Evolutionary conservation across 2,888 invertebrate species (phyloP), one percentile per base, ranked within the genome.

Genomic region (Callosobruchus maculatus): DNA sequence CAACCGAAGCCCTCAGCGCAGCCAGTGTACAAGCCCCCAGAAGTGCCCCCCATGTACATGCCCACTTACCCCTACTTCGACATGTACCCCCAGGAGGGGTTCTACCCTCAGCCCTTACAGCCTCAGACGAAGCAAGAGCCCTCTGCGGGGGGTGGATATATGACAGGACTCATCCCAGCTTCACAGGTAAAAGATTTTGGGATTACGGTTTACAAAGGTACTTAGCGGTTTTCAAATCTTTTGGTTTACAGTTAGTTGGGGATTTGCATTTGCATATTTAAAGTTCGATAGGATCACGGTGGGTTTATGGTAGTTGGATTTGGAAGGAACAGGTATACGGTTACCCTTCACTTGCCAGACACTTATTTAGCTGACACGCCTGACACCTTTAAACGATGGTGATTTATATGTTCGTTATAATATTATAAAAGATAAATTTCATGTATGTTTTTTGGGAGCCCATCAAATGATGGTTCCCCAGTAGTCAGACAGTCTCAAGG

Each of bases 161-260:
- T 70, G 71, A 70, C 70, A 22, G 68, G 71, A 22, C 20, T 74
- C 18, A 74, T 74, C 67, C 73, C 73, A 22, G 73, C 73, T 4
- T 71, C 73, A n/a, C 73, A 74, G 73, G 73, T 74, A 71, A 30
- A 69, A 66, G 4, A 68, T 49, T 49, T 49, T 18, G 1, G 49
- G 49, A 49, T 49, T 49, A 49, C 13, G 13, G 49, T 49, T 49
- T 13, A 49, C 9, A 49, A 49, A 49, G 49, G 13, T 13, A 18
- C 13, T 49, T 49, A 49, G 49, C 13, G 49, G 49, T 49, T 49
- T 49, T 5, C 18, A 49, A 49, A 49, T 49, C 49, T 3, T 1
- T 13, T 49, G 18, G 13, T 49, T 26, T 26, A 26, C 7, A 49
- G 13, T 13, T 49, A 5, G 30, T 30, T 30, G 13, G 7, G 49